Evolutionary conservation across 2,888 invertebrate genomes (phyloP), one percentile per base, ranked within the genome.

Genomic region (Nebria brevicollis): DNA sequence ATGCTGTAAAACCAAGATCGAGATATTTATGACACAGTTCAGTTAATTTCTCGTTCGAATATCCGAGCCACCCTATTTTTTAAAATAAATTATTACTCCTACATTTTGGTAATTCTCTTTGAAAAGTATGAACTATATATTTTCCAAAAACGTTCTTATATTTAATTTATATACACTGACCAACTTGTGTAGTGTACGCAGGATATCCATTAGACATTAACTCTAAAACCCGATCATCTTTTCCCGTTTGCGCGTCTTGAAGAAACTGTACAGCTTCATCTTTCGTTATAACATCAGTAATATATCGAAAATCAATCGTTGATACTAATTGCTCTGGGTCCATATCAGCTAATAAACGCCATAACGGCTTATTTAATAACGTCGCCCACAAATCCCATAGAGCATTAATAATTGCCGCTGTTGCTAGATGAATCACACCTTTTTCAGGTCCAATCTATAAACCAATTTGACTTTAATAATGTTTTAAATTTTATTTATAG

Each of bases 371-470:
- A 64, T 92, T 91, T 87, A 96, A 94, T 8, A 95, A 89, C 85
- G 95, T 93, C 0, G 94, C 97, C 97, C 97, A 97, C 77, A 97
- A 89, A 88, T 98, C 98, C 97, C 97, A 98, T 2, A 97, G 88
- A 0, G 96, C 95, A 88, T 97, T 98, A n/a, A 97, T 89, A 77
- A 97, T 93, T 8, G 96, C 97, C 0, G 96, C 97, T 1, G 94
- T 94, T 0, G 97, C 97, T 84, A 98, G 90, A 89, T 97, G 97
- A 11, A 93, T 93, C 0, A 95, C 97, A 10, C 97, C 97, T 89
- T 97, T 97, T 88, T 97, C 97, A 11, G 97, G 97, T 0, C 97
- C 97, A 77, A 97, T 92, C 96, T 95, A 86, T 79, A 68, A 41
- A 72, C 20, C 20, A 70, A 41, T n/a, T 73, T 42, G 10, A 26